Evolutionary conservation across 2,888 invertebrate species (phyloP).

Genomic region (Periphyllus acericola): DNA sequence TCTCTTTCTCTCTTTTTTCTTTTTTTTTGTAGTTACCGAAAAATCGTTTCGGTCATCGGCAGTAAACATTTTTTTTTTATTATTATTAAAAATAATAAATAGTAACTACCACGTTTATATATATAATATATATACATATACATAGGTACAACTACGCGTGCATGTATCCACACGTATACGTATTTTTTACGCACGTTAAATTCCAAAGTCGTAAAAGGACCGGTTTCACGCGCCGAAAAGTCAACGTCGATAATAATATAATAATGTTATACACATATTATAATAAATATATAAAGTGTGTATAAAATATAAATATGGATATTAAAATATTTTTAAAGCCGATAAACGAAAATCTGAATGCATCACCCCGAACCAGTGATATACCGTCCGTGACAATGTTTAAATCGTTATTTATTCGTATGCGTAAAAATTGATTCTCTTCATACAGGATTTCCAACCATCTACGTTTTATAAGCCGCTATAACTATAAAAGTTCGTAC

Average conservation of each 20-base stretch:
- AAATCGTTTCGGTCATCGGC: constrained; percentile 37
- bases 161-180: not conserved
- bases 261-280: constrained; percentile 19
- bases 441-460: not conserved
- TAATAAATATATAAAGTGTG: not conserved
- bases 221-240: constrained; percentile 49
- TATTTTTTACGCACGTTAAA: constrained; percentile 35
- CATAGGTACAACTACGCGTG: not conserved
- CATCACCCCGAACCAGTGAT: not conserved
- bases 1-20: not conserved
- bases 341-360: constrained; percentile 2
- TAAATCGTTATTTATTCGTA: constrained; percentile 5
- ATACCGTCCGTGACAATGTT: constrained; percentile 23
- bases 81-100: constrained; percentile 49
- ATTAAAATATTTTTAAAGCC: constrained; percentile 22
- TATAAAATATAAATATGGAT: constrained; percentile 1
- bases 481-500: not conserved
- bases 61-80: constrained; percentile 2
- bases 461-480: not conserved
- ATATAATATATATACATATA: no score
- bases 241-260: constrained; percentile 33
- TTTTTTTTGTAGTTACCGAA: not conserved
- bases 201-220: constrained; percentile 51
- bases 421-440: not conserved
- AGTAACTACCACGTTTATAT: not conserved